A percentile compares a stretch with the other conserved stretches of the same genome.
phyloP scores from a whole-genome alignment of 1,140 invertebrate genomes.

The Aphelenchoides besseyi region DNA sequence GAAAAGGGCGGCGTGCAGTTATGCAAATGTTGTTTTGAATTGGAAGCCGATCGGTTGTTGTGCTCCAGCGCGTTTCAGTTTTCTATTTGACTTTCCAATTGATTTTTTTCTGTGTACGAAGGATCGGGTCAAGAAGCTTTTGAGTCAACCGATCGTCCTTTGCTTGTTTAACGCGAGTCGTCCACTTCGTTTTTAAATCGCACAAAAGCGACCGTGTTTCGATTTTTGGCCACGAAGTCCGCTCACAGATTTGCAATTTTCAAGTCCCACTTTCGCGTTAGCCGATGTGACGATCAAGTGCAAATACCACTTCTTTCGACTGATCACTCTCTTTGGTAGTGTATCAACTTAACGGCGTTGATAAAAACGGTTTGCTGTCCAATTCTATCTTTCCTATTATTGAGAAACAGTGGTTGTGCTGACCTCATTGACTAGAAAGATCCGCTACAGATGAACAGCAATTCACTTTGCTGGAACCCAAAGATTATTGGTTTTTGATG shows the following conservation, averaged over 20 bases:
- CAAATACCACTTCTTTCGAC: too few species aligned
- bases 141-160: neutral
- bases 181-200: neutral
- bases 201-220: neutral
- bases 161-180: neutral
- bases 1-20: neutral
- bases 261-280: too few species aligned
- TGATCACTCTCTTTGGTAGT: too few species aligned
- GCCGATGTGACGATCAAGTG: too few species aligned
- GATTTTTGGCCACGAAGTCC: too few species aligned
- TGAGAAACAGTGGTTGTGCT: too few species aligned
- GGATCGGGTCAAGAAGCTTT: neutral
- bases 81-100: constrained; percentile 4
- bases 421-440: too few species aligned
- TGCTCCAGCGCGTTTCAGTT: neutral
- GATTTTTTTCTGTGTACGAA: neutral
- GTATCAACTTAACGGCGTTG: too few species aligned
- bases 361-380: neutral
- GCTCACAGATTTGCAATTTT: too few species aligned
- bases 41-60: neutral
- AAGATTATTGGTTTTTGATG: too few species aligned
- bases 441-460: too few species aligned
- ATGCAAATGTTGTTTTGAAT: neutral
- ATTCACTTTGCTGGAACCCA: too few species aligned
- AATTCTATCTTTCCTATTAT: neutral